phyloP scores from a whole-genome alignment of 2,113 vertebrate genomes.

The Aphelocoma coerulescens region DNA sequence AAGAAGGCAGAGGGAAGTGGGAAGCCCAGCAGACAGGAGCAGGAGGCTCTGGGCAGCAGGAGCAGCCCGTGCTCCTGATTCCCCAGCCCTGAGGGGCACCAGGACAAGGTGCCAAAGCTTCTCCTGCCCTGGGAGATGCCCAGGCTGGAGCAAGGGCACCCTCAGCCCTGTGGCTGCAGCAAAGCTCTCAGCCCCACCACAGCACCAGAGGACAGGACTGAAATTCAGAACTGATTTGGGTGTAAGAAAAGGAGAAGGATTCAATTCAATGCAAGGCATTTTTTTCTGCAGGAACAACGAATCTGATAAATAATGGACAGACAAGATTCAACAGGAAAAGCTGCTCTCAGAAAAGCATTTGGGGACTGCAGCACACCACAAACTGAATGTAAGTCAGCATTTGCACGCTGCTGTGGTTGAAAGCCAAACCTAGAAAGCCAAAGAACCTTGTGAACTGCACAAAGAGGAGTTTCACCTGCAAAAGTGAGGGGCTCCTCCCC shows the following conservation, averaged over 20 bases:
- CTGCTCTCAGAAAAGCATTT: not conserved
- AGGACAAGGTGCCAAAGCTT: not conserved
- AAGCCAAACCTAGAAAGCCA: not conserved
- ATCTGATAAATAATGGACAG: not conserved
- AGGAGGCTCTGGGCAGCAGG: not conserved
- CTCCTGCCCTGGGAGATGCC: not conserved
- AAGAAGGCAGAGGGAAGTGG: not conserved
- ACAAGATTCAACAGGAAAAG: not conserved
- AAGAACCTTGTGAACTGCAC: not conserved
- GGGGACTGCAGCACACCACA: not conserved
- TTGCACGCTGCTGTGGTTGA: not conserved
- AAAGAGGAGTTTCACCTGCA: not conserved
- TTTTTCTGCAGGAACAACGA: not conserved
- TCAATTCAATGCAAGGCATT: too few relatives aligned
- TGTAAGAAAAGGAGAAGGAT: not conserved
- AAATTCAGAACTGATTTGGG: not conserved
- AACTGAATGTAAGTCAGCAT: not conserved
- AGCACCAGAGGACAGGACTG: not conserved
- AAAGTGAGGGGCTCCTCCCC: not conserved
- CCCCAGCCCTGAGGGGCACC: not conserved
- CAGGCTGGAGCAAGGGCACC: too few relatives aligned
- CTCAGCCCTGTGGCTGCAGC: too few relatives aligned
- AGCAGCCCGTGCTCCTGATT: too few relatives aligned
- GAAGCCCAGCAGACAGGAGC: not conserved
- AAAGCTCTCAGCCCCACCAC: not conserved